phyloP scores from a whole-genome alignment of 2,888 invertebrate genomes.

The Polia nebulosa region DNA sequence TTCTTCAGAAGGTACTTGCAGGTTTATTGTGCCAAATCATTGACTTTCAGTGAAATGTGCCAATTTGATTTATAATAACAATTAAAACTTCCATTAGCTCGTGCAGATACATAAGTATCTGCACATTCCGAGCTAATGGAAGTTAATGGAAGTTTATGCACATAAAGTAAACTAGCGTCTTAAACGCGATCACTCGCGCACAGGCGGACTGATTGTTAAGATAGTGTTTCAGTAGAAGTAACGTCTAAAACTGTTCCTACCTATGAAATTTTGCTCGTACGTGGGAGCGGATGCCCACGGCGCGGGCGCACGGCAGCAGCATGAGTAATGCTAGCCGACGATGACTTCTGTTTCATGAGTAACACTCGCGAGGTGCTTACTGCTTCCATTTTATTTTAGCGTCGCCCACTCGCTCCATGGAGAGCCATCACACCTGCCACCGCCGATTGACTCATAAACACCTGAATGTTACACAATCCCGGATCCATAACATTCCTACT shows the following conservation, averaged over 20 bases:
- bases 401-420: constrained; percentile 83
- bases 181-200: constrained; percentile 48
- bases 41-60: constrained; percentile 21
- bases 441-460: constrained; percentile 82
- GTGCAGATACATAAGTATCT: constrained; percentile 11
- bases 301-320: constrained; percentile 70
- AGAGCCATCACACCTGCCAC: constrained; percentile 86
- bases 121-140: too few species aligned
- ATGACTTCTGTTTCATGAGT: constrained; percentile 82
- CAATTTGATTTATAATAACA: constrained; percentile 11
- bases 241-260: constrained; percentile 81
- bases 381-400: constrained; percentile 87
- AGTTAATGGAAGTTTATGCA: too few species aligned
- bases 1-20: neutral
- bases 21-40: constrained; percentile 10
- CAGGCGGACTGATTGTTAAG: constrained; percentile 65
- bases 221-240: constrained; percentile 71
- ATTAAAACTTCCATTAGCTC: constrained; percentile 14
- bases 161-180: constrained; percentile 21
- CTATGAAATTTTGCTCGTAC: constrained; percentile 88
- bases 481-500: constrained; percentile 73
- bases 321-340: constrained; percentile 83
- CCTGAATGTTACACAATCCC: constrained; percentile 86
- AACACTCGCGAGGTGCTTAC: constrained; percentile 75
- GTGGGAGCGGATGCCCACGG: constrained; percentile 85